phyloP scores from a whole-genome alignment of 92 coral and sea anemone genomes.

The Actinernus sp. region DNA sequence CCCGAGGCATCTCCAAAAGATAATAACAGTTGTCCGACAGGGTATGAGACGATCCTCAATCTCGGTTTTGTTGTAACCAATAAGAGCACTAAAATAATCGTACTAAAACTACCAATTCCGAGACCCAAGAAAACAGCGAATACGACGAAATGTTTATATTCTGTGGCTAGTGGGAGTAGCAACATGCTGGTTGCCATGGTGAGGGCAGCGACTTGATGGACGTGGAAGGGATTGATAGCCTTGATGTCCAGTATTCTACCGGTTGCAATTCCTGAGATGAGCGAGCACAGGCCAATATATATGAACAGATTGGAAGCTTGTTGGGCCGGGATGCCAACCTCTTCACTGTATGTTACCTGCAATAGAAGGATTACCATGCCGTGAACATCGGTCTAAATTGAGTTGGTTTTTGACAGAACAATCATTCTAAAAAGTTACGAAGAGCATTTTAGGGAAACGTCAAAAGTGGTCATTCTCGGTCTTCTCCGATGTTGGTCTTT shows the following conservation, averaged over 20 bases:
- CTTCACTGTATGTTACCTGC: conserved; percentile 9
- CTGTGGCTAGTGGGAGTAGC: conserved; percentile 10
- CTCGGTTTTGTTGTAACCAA: conserved; percentile 6
- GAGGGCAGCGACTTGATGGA: conserved; percentile 17
- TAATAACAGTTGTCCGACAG: conserved; percentile 12
- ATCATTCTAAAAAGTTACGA: too few species aligned
- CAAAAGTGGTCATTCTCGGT: too few species aligned
- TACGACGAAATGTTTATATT: conserved; percentile 11
- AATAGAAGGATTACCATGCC: background rate
- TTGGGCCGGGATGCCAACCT: conserved; percentile 17
- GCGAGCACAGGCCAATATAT: conserved; percentile 15
- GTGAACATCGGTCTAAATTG: too few species aligned
- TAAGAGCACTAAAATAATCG: conserved; percentile 11
- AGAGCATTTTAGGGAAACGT: too few species aligned
- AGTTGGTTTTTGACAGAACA: too few species aligned
- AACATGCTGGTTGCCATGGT: conserved; percentile 21
- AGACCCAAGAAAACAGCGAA: conserved; percentile 22
- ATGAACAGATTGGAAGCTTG: conserved; percentile 19
- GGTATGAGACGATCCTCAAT: conserved; percentile 2
- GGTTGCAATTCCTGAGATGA: conserved; percentile 2
- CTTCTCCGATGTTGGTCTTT: too few species aligned
- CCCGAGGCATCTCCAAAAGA: conserved; percentile 17
- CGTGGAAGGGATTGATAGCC: conserved; percentile 21
- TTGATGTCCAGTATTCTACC: conserved; percentile 14
- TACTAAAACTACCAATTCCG: conserved; percentile 6